phyloP scores from a whole-genome alignment of 2,113 vertebrate species.

The Nothoprocta pentlandii region DNA sequence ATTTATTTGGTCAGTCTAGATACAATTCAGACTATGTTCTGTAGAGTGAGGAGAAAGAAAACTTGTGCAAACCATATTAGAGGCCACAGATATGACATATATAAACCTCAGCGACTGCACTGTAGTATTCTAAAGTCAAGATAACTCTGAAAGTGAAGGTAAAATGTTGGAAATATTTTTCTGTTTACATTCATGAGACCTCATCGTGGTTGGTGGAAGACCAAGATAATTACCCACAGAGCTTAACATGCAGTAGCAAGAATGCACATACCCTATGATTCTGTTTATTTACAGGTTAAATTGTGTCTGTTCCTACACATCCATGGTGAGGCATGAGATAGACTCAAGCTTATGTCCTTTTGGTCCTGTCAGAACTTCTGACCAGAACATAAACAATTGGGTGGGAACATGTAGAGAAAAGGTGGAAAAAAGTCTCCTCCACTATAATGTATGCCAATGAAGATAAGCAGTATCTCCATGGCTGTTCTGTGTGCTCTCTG shows the following conservation, averaged over 20 bases:
- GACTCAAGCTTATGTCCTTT: background rate
- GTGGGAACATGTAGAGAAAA: background rate
- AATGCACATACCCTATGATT: background rate
- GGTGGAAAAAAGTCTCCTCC: background rate
- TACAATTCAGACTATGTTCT: background rate
- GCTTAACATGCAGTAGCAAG: fast-evolving
- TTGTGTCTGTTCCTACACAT: background rate
- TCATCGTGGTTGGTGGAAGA: background rate
- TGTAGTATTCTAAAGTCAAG: background rate
- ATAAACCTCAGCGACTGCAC: background rate
- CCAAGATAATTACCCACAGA: background rate
- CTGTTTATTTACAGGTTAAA: background rate
- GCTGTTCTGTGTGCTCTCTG: background rate
- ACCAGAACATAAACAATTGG: background rate
- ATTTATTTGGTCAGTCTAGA: background rate
- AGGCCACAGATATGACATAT: background rate
- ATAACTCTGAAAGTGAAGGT: background rate
- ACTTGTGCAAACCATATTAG: background rate
- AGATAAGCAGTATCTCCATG: background rate
- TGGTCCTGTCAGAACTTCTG: background rate
- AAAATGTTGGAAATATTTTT: background rate
- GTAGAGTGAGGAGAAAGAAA: background rate
- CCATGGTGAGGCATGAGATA: background rate
- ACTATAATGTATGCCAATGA: background rate
- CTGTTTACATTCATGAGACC: background rate